phyloP scores from a whole-genome alignment of 2,888 invertebrate species.

The Synanthedon myopaeformis region DNA sequence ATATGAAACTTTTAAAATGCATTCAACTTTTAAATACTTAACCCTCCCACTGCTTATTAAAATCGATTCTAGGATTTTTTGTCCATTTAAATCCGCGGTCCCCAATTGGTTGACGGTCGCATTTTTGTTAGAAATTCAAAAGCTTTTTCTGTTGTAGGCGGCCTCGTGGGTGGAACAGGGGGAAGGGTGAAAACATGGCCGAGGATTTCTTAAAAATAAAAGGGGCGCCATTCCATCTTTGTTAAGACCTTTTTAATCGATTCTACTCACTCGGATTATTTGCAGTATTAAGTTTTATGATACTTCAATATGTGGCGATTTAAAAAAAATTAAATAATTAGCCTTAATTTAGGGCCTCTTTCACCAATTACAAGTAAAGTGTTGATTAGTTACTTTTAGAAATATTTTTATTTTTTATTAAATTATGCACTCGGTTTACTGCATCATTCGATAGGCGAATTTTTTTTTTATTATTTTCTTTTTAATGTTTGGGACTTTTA shows the following conservation, averaged over 20 bases:
- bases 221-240: background rate
- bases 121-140: conserved; percentile 63
- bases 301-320: background rate
- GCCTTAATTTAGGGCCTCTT: too few relatives aligned
- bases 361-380: too few relatives aligned
- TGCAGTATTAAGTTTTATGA: background rate
- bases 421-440: too few relatives aligned
- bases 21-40: background rate
- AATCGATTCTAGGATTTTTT: conserved; percentile 49
- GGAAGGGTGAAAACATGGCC: conserved; percentile 36
- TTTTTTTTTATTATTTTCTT: too few relatives aligned
- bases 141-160: conserved; percentile 63
- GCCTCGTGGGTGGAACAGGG: conserved; percentile 29
- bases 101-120: conserved; percentile 43
- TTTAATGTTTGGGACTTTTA: too few relatives aligned
- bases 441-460: too few relatives aligned
- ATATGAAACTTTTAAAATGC: background rate
- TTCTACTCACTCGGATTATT: background rate
- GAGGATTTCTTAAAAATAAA: conserved; percentile 35
- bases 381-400: too few relatives aligned
- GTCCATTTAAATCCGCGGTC: conserved; percentile 21
- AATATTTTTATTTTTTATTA: too few relatives aligned
- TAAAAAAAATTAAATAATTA: background rate
- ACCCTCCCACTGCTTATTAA: background rate
- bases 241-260: background rate